phyloP scores from a whole-genome alignment of 2,113 vertebrate genomes.

The Addax nasomaculatus region DNA sequence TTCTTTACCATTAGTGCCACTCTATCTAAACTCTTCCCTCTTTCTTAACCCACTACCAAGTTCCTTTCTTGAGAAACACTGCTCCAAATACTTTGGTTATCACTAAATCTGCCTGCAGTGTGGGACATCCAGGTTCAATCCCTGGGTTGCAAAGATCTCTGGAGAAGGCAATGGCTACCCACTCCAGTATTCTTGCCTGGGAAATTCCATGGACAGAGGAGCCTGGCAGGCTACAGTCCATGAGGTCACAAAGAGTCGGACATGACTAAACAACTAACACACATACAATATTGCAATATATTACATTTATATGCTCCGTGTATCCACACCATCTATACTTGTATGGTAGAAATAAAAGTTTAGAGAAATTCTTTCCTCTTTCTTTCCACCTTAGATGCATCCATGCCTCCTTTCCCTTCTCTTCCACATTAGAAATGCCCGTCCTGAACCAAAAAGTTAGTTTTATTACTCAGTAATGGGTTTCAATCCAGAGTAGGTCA shows the following conservation, averaged over 20 bases:
- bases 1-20: background rate
- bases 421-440: background rate
- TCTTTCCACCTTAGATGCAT: background rate
- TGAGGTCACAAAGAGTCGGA: background rate
- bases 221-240: background rate
- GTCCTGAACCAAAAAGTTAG: background rate
- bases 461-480: background rate
- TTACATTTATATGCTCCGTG: background rate
- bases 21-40: background rate
- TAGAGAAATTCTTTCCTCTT: background rate
- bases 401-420: background rate
- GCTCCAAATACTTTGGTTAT: background rate
- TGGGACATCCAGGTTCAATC: background rate
- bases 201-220: background rate
- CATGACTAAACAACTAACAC: background rate
- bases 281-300: background rate
- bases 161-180: background rate
- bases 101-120: background rate
- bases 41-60: background rate
- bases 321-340: background rate
- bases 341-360: background rate
- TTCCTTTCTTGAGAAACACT: background rate
- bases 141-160: background rate
- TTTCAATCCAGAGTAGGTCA: background rate
- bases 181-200: background rate